Base-by-base conservation (phyloP, 2,113 vertebrate genomes). In the Amphiprion percula region DNA sequence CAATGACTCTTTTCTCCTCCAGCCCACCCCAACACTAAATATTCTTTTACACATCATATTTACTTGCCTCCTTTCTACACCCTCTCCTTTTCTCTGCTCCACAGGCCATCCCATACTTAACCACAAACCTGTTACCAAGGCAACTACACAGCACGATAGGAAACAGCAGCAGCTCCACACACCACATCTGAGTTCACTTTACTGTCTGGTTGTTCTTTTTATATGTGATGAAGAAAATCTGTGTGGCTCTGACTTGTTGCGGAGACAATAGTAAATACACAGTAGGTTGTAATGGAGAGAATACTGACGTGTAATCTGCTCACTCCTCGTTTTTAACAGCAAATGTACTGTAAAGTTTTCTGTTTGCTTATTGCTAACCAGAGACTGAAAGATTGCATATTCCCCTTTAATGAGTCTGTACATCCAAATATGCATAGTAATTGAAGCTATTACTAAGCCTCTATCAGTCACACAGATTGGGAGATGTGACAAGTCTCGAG, bases 131-230 rank as follows among this genome's bases (percentile, higher is more conserved):
- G 87, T 89, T 88, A 55, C 77, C 65, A 82, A 64, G 76, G 83
- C 80, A 90, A 87, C 84, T 33, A n/a, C 77, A 64, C 78, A 71
- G 86, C 80, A 77, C 0, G 68, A 84, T 74, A 33, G 71, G 80
- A 90, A 85, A 84, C 83, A 58, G 76, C 83, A 77, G 76, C 58
- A 30, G 30, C 30, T 53, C 0, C 37, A 30, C 63, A 60, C 68
- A 37, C 77, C 60, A 80, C 86, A 90, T 86, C 74, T 53, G 82
- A 87, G 65, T 87, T 84, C 72, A 78, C 79, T 88, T 89, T 85
- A 66, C 28, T 73, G 49, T 63, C 67, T 78, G 62, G 17, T 21
- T 68, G 10, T 70, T 87, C 47, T 72, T 67, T 63, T 76, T 65
- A 30, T 62, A 50, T 44, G 9, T 58, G 58, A 68, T 39, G 2